Conservation (phyloP, 2,113 vertebrate genomes). For the Lipophrys pholis region DNA sequence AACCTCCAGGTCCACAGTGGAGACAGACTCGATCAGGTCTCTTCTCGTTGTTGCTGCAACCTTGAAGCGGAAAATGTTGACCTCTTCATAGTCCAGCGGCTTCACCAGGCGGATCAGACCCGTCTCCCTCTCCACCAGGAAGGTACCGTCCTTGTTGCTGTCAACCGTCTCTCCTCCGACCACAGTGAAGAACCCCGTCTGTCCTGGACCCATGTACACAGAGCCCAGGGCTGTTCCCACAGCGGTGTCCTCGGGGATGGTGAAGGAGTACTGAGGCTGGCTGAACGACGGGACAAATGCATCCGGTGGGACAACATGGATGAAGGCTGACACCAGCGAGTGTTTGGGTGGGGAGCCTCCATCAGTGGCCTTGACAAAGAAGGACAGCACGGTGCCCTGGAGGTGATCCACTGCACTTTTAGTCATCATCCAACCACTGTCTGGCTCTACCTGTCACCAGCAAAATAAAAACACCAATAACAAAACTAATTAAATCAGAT, state of each 20-base stretch:
- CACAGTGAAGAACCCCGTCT: conserved; percentile 84
- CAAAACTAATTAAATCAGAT: neutral
- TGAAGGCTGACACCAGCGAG: conserved; percentile 94
- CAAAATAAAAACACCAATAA: neutral
- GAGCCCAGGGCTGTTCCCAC: conserved; percentile 91
- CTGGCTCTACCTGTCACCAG: conserved; percentile 84
- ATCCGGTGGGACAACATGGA: conserved; percentile 93
- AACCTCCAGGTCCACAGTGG: conserved; percentile 92
- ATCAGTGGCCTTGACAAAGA: conserved; percentile 97
- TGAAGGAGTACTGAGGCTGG: conserved; percentile 95
- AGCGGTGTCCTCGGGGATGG: conserved; percentile 89
- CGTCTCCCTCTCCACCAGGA: conserved; percentile 90
- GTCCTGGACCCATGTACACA: conserved; percentile 86
- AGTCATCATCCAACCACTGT: conserved; percentile 98
- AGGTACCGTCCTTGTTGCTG: conserved; percentile 90
- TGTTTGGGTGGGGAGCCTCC: conserved; percentile 91
- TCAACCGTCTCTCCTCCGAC: conserved; percentile 89
- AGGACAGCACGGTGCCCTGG: conserved; percentile 92
- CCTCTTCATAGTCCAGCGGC: conserved; percentile 90
- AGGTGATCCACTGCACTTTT: conserved; percentile 92
- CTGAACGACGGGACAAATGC: conserved; percentile 90
- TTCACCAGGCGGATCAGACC: conserved; percentile 91
- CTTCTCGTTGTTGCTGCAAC: conserved; percentile 88
- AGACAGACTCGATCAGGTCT: conserved; percentile 89
- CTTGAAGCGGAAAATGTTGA: conserved; percentile 90